phyloP scores from a whole-genome alignment of 2,113 vertebrate genomes.

The Alligator mississippiensis region DNA sequence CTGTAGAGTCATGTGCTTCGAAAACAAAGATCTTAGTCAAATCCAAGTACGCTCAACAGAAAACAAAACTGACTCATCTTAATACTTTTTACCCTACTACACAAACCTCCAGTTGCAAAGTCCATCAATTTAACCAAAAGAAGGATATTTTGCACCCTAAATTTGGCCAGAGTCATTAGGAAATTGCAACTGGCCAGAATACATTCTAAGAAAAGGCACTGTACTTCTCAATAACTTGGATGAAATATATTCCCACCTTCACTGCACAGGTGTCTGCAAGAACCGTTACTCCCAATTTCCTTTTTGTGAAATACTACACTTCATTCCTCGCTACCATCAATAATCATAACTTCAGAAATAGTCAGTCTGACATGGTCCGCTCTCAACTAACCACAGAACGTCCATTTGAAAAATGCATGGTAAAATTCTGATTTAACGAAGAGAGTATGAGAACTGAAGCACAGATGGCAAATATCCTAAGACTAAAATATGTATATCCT shows the following conservation, averaged over 20 bases:
- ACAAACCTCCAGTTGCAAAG: background rate
- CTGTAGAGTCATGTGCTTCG: background rate
- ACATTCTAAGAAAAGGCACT: background rate
- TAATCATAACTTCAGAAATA: background rate
- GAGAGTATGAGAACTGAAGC: background rate
- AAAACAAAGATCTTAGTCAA: background rate
- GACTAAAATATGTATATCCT: slow-evolving; percentile 61
- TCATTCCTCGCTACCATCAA: background rate
- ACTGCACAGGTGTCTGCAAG: background rate
- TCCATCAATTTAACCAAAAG: slow-evolving; percentile 40
- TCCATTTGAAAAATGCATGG: background rate
- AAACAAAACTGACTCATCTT: slow-evolving; percentile 3
- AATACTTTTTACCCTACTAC: slow-evolving; percentile 1
- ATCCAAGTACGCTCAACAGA: background rate
- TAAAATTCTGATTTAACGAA: background rate
- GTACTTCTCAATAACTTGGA: background rate
- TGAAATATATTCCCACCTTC: background rate
- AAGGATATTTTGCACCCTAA: slow-evolving; percentile 5
- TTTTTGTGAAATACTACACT: background rate
- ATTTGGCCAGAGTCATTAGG: slow-evolving; percentile 5
- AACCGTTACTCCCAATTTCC: background rate
- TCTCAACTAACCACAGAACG: background rate
- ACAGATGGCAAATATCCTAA: slow-evolving; percentile 28
- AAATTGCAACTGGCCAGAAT: slow-evolving; percentile 16
- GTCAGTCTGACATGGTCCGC: background rate